Base-by-base conservation (phyloP, 2,113 vertebrate genomes). In the Polypterus senegalus region DNA sequence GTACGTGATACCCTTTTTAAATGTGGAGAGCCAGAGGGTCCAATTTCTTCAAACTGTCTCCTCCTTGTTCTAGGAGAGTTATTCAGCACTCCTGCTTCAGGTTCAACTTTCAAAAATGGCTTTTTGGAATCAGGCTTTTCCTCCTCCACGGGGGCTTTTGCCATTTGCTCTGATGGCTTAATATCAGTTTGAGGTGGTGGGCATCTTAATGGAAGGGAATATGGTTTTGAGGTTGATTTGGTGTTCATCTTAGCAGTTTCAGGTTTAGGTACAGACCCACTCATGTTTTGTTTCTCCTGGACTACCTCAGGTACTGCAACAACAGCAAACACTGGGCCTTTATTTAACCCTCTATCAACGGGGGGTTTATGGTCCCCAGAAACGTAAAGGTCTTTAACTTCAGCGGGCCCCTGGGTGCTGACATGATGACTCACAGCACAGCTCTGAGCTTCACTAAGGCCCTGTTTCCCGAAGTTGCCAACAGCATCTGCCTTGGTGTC, bases 151-250 rank as follows among this genome's bases (percentile, higher is more conserved):
- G 73, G 57, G 4, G 4, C 43, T 4, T 63, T 72, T 2, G 75
- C 67, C 1, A 56, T 54, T 1, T 1, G 8, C 27, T 73, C 74
- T 8, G 71, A 7, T 8, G 64, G 47, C 77, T 70, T 61, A 0
- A 63, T 54, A 11, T 4, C 65, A 4, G 67, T 62, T 8, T 58
- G 0, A 3, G 47, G 55, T 4, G 73, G 77, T 1, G 83, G 75
- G 58, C 74, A 70, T 64, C 88, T 88, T 72, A 94, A 74, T 0
- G 92, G 92, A 60, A 92, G 66, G 65, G 79, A 88, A 54, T 72
- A 89, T 0, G 87, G 90, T 69, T 91, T 91, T 52, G 68, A 53
- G 1, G 52, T 59, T 1, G 65, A 52, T n/a, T n/a, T n/a, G n/a
- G n/a, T n/a, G n/a, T n/a, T n/a, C n/a, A n/a, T n/a, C n/a, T n/a